Evolutionary conservation across 2,888 invertebrate species (phyloP).

Genomic region (Hemistola chrysoprasaria): DNA sequence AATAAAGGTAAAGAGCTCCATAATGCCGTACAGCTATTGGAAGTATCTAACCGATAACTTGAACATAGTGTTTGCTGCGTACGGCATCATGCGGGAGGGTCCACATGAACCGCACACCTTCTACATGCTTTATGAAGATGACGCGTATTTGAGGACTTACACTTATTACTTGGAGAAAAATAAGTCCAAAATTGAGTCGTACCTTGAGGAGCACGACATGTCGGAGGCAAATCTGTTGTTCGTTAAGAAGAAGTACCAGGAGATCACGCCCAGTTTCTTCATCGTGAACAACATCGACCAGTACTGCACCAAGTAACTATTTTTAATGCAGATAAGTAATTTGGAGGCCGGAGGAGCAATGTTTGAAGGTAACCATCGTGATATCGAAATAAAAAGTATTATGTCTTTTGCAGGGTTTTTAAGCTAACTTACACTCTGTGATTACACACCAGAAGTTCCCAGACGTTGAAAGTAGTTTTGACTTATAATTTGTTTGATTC

Average conservation of each 20-base stretch:
- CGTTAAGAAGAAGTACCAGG: neutral
- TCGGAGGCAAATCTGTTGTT: neutral
- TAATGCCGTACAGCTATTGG: slow-evolving; percentile 4
- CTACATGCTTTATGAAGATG: slow-evolving; percentile 7
- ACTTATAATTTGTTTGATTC: no score
- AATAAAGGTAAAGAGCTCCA: neutral
- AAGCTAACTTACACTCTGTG: no score
- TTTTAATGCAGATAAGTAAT: neutral
- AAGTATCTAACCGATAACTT: neutral
- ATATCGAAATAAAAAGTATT: no score
- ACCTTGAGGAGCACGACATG: slow-evolving; percentile 5
- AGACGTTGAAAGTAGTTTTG: no score
- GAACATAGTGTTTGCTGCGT: slow-evolving; percentile 2
- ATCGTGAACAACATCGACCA: slow-evolving; percentile 1
- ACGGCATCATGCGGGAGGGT: neutral
- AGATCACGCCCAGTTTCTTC: neutral
- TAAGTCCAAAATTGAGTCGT: neutral
- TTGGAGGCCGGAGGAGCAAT: no score
- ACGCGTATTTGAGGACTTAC: neutral
- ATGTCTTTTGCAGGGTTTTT: no score
- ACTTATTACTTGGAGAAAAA: neutral
- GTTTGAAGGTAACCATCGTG: no score
- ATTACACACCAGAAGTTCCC: no score
- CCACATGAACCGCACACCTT: neutral
- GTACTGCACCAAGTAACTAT: neutral